Evolutionary conservation across 2,797 vertebrate genomes (phyloP).

Genomic region (Dermochelys coriacea): DNA sequence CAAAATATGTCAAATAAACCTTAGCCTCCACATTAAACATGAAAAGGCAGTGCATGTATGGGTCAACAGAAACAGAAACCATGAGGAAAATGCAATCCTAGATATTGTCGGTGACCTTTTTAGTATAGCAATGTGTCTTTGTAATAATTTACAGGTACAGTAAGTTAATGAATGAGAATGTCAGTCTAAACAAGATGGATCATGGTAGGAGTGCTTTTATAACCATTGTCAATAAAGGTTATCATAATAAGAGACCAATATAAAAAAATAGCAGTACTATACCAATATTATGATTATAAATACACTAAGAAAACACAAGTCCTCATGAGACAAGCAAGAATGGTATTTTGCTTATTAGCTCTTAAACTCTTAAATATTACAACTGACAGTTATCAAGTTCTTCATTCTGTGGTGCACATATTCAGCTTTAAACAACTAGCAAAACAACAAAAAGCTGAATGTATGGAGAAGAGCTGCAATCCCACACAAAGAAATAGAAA

Average conservation of each 20-base stretch:
- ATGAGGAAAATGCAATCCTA: neutral
- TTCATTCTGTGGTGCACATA: constrained; percentile 9
- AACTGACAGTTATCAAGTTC: neutral
- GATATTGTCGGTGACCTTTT: neutral
- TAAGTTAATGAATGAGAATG: constrained; percentile 39
- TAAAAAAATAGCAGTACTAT: neutral
- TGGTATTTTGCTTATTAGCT: neutral
- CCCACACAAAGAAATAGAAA: neutral
- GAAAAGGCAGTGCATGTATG: neutral
- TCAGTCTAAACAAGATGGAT: constrained; percentile 31
- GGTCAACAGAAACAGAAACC: neutral
- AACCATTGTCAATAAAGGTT: constrained; percentile 7
- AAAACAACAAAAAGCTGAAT: neutral
- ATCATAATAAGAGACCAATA: neutral
- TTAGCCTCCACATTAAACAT: neutral
- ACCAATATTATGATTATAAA: constrained; percentile 21
- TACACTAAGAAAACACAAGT: neutral
- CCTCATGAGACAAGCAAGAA: neutral
- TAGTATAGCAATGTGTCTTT: constrained; percentile 7
- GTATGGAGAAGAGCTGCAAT: neutral
- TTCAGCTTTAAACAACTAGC: neutral
- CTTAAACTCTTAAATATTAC: neutral
- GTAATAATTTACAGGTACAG: neutral
- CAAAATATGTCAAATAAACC: neutral
- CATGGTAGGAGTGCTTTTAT: constrained; percentile 7